Conservation (phyloP, 2,113 vertebrate species). For the Actenoides lindsayi region DNA sequence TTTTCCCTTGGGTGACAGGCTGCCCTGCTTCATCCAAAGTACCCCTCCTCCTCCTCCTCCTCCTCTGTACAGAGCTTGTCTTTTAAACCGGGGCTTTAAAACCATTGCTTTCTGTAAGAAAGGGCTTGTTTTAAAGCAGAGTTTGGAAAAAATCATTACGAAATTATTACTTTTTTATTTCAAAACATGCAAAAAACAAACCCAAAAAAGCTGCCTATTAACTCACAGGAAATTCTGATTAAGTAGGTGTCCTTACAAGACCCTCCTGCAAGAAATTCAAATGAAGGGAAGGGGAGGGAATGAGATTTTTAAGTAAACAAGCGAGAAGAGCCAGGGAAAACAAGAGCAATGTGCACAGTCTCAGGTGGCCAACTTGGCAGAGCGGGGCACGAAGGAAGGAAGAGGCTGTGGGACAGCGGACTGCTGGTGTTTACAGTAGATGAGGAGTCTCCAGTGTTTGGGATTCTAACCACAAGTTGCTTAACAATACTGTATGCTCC, state of each 20-base stretch:
- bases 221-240: slow-evolving; percentile 27
- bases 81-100: not conserved
- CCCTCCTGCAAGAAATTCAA: slow-evolving; percentile 60
- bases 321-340: slow-evolving; percentile 61
- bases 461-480: slow-evolving; percentile 44
- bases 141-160: not conserved
- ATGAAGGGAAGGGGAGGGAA: slow-evolving; percentile 5
- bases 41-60: not conserved
- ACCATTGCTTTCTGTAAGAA: not conserved
- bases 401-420: slow-evolving; percentile 7
- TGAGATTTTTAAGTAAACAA: slow-evolving; percentile 60
- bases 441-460: not conserved
- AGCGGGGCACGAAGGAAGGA: slow-evolving; percentile 16
- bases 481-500: slow-evolving; percentile 5
- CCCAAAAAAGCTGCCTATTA: not conserved
- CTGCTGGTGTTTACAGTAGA: slow-evolving; percentile 48
- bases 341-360: slow-evolving; percentile 37
- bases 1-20: slow-evolving; percentile 44
- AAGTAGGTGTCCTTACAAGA: slow-evolving; percentile 54
- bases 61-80: not conserved
- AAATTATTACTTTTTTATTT: not conserved
- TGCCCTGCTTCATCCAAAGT: slow-evolving; percentile 10
- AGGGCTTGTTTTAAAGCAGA: not conserved
- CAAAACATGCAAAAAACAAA: not conserved
- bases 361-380: slow-evolving; percentile 65